These are phyloP conservation scores for Odontesthes bonariensis DNA, from an alignment of 2,113 vertebrate genomes.

Conservation along the genomic window DNA sequence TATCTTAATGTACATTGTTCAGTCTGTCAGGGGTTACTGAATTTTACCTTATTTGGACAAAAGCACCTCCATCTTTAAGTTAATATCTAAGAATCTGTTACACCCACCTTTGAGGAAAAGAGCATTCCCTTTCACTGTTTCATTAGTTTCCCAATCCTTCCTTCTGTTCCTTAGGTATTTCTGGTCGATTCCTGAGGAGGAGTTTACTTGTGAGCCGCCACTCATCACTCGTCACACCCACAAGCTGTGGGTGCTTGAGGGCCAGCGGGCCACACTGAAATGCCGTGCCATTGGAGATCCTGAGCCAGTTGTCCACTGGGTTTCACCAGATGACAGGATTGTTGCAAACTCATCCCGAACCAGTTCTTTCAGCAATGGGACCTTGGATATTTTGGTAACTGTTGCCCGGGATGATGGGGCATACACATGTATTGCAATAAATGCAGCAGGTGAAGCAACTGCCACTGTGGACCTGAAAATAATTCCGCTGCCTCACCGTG, in stretches of 20 bases:
- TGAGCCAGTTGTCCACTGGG: constrained; percentile 90
- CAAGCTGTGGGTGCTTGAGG: constrained; percentile 91
- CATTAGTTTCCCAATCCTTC: neutral
- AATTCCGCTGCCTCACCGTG: constrained; percentile 89
- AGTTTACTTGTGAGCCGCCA: constrained; percentile 92
- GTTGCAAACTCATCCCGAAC: constrained; percentile 89
- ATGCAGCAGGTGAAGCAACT: constrained; percentile 91
- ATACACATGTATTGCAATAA: constrained; percentile 94
- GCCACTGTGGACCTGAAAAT: constrained; percentile 90
- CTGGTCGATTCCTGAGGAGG: constrained; percentile 93
- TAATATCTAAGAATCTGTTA: constrained; percentile 22
- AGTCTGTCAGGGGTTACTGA: neutral
- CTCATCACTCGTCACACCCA: constrained; percentile 93
- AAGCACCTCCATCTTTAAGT: constrained; percentile 11
- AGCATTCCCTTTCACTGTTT: neutral
- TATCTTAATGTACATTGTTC: neutral
- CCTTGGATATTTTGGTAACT: constrained; percentile 89
- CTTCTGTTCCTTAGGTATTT: constrained; percentile 81
- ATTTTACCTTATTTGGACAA: constrained; percentile 19
- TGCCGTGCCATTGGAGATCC: constrained; percentile 92
- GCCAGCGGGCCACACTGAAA: constrained; percentile 88
- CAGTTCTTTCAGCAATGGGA: constrained; percentile 90
- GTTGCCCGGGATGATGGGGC: constrained; percentile 87
- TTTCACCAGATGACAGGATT: constrained; percentile 91
- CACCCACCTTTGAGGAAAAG: neutral